Percentiles rank a stretch among this genome's conserved stretches.
phyloP scores from a whole-genome alignment of 2,113 vertebrate species.

The Erythrocercus mccallii region DNA sequence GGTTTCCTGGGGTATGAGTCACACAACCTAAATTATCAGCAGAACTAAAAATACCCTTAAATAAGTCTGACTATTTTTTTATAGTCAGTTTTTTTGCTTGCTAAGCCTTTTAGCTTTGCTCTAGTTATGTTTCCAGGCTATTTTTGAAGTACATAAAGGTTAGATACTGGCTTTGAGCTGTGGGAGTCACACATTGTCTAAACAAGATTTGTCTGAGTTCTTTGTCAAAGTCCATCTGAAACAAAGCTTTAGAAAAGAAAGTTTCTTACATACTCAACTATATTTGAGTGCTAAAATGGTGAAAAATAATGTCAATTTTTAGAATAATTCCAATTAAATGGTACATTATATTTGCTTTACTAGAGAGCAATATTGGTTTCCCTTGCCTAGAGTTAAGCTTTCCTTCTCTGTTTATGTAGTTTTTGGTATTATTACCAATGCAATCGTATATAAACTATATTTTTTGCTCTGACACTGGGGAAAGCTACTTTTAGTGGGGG shows the following conservation, averaged over 20 bases:
- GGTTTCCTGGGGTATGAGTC: background rate
- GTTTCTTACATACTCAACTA: background rate
- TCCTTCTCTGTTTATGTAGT: background rate
- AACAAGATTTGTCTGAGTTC: background rate
- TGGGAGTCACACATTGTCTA: background rate
- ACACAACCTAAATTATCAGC: background rate
- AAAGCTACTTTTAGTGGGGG: background rate
- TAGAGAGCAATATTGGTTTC: background rate
- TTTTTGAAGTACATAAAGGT: background rate
- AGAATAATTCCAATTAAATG: background rate
- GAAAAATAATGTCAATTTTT: background rate
- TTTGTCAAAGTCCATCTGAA: background rate
- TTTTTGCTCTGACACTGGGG: background rate
- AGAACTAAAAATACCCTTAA: background rate
- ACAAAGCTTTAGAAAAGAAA: background rate
- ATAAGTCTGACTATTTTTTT: background rate
- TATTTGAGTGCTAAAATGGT: background rate
- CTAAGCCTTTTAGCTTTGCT: background rate
- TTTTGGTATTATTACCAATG: background rate
- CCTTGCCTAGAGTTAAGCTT: background rate
- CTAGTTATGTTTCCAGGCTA: background rate
- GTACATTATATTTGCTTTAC: background rate
- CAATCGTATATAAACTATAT: background rate
- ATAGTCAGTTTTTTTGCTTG: background rate
- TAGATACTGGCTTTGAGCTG: background rate